phyloP scores from a whole-genome alignment of 2,113 vertebrate genomes.

The Ammospiza nelsoni region DNA sequence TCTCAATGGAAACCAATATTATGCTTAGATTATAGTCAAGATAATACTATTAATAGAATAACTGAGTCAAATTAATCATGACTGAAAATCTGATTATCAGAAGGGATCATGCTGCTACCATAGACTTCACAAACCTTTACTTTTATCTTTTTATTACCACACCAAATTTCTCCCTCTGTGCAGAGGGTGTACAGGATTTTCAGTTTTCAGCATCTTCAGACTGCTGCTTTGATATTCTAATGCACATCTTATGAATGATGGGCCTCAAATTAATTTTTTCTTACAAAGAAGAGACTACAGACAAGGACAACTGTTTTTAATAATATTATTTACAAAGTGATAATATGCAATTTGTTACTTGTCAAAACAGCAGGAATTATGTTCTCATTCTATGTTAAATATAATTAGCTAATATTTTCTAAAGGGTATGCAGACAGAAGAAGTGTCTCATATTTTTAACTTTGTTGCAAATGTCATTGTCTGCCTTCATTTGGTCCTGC shows the following conservation, averaged over 20 bases:
- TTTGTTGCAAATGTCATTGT: slow-evolving; percentile 13
- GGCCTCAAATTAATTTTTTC: slow-evolving; percentile 67
- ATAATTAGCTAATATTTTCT: slow-evolving; percentile 67
- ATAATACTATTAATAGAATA: slow-evolving; percentile 66
- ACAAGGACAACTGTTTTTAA: slow-evolving; percentile 67
- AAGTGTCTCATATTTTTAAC: neutral
- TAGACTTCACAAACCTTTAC: slow-evolving; percentile 32
- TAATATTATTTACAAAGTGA: slow-evolving; percentile 71
- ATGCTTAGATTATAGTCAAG: slow-evolving; percentile 53
- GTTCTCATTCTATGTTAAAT: slow-evolving; percentile 57
- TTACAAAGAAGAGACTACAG: slow-evolving; percentile 63
- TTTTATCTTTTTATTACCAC: slow-evolving; percentile 52
- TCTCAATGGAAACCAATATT: slow-evolving; percentile 55
- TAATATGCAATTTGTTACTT: slow-evolving; percentile 74
- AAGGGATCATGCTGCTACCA: slow-evolving; percentile 43
- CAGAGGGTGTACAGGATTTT: neutral
- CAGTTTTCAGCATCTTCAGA: slow-evolving; percentile 25
- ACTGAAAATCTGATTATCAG: slow-evolving; percentile 68
- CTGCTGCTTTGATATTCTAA: slow-evolving; percentile 65
- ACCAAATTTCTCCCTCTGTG: slow-evolving; percentile 24
- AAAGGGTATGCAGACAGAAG: neutral
- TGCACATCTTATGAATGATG: slow-evolving; percentile 59
- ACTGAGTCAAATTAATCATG: slow-evolving; percentile 70
- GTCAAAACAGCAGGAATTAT: slow-evolving; percentile 72
- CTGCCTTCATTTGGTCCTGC: slow-evolving; percentile 5